Base-by-base conservation (phyloP, 1,140 invertebrate species). In the Acromyrmex charruanus region DNA sequence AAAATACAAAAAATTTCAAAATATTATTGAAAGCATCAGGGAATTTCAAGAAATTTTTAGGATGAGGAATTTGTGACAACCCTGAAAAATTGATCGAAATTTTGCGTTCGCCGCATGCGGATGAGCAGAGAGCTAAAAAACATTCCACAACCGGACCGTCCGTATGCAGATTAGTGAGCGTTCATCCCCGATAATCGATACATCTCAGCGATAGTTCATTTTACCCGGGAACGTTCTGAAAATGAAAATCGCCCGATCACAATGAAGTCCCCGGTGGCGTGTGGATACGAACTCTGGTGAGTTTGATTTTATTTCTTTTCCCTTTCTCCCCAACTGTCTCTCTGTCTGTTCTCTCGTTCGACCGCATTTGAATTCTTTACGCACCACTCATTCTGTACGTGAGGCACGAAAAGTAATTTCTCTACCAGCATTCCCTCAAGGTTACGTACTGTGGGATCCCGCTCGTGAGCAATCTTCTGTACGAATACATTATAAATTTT, bases 161-260 rank as follows among this genome's bases (percentile, higher is more conserved):
- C 9, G 6, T 65, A 61, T 3, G 10, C 7, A 51, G n/a, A 18
- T 14, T n/a, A 6, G 65, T 7, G 18, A 86, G 21, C 44, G 16
- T 49, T 14, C 5, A 31, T 44, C 14, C 44, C 44, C 53, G 77
- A 81, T 86, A 69, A 81, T 86, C 58, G 51, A 86, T 80, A 79
- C 18, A 84, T 59, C 53, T 39, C 31, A 44, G 35, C 7, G 65
- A 49, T 53, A 66, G 39, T 86, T 53, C 18, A 82, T 74, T 82
- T 82, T 14, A 49, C 4, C 39, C 14, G 25, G n/a, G 35, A 69
- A 81, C 16, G 16, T 61, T 39, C 21, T 21, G 69, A 3, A 74
- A 61, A 84, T 84, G 55, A 63, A 74, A 84, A 61, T 84, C 2
- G 4, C 14, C 3, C 55, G 69, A 61, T 84, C 21, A 75, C 53